These are phyloP conservation scores for Azorinus chamasolen DNA, from an alignment of 2,888 invertebrate species.

Conservation along the genomic window DNA sequence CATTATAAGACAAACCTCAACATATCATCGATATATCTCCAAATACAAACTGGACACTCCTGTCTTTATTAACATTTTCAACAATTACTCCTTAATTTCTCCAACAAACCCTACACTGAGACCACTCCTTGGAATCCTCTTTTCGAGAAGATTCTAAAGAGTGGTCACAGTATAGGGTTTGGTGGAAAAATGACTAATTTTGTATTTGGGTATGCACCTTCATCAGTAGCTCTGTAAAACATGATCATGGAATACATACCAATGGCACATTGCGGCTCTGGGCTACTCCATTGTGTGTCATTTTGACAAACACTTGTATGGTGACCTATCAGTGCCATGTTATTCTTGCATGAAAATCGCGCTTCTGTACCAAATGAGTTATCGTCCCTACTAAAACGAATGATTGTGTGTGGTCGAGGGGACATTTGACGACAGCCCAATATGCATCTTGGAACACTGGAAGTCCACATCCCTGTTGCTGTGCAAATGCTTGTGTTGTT, in stretches of 20 bases:
- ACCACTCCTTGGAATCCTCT: too few relatives aligned
- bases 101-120: too few relatives aligned
- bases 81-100: too few relatives aligned
- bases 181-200: too few relatives aligned
- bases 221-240: too few relatives aligned
- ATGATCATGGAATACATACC: slow-evolving; percentile 9
- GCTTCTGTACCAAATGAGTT: slow-evolving; percentile 12
- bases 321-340: not conserved
- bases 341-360: not conserved
- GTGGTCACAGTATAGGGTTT: too few relatives aligned
- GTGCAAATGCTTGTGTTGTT: slow-evolving; percentile 1
- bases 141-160: too few relatives aligned
- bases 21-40: too few relatives aligned
- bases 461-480: slow-evolving; percentile 1
- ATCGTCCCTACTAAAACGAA: slow-evolving; percentile 3
- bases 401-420: not conserved
- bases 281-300: not conserved
- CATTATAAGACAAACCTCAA: too few relatives aligned
- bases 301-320: not conserved
- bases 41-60: too few relatives aligned
- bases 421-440: slow-evolving; percentile 4
- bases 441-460: not conserved
- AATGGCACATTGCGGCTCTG: not conserved
- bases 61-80: too few relatives aligned
- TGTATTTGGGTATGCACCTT: too few relatives aligned